Base-by-base conservation (phyloP, 2,113 vertebrate species). In the Empidonax alnorum region DNA sequence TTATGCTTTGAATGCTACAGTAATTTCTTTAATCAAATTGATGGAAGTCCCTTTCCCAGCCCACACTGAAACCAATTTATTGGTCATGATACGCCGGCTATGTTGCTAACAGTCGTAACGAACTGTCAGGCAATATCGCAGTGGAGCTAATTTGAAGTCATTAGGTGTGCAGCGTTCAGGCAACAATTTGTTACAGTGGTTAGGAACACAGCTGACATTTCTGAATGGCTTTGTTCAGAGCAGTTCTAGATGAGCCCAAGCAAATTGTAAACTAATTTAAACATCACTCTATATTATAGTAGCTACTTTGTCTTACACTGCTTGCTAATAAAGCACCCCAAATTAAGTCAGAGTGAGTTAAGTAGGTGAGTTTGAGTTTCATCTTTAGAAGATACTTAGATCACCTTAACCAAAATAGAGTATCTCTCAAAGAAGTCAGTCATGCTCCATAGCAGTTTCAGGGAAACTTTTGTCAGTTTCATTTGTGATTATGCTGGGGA, bases 251-350 rank as follows among this genome's bases (percentile, higher is more conserved):
- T 98, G 99, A 99, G 98, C 98, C 98, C 98, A 98, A 99, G 99
- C 99, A 99, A 99, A 99, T 99, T 99, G 99, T 99, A 99, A 99
- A 99, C 99, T 99, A 99, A 99, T 99, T 99, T 99, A 99, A 99
- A 99, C 99, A 99, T 99, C 99, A 99, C 99, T 99, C 99, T 99
- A 93, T 97, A 99, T 99, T 99, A 99, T 98, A 98, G 98, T 95
- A 98, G 98, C 98, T 99, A 99, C 98, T 99, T 98, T 98, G 98
- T 98, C 98, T 98, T 98, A 98, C 98, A 98, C 98, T 97, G 97
- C 96, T 97, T 98, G 98, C 98, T 99, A 99, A 99, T 99, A 99
- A 99, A 99, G 98, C 98, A 97, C 97, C 97, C 94, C 93, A 97
- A 97, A 98, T 98, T 97, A 98, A 98, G 98, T 98, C 97, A 97